A percentile compares a stretch with the other conserved stretches of the same genome.
These are phyloP conservation scores for Amblyteles armatorius DNA, from an alignment of 2,888 invertebrate species.

Conservation along the genomic window DNA sequence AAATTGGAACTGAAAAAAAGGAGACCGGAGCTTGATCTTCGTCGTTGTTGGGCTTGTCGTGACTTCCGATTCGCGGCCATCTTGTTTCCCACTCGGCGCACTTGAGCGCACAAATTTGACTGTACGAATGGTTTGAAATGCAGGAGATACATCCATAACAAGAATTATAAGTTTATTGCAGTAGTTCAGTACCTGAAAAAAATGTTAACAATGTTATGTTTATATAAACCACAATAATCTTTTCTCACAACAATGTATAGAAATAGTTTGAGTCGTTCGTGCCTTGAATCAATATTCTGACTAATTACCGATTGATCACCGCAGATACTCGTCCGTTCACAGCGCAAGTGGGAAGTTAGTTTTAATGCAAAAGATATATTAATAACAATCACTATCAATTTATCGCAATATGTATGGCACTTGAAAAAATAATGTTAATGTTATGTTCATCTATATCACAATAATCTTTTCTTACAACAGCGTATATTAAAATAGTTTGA, in stretches of 20 bases:
- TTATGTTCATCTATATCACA: background rate
- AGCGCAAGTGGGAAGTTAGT: too few species aligned
- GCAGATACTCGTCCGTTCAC: too few species aligned
- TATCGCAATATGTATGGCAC: too few species aligned
- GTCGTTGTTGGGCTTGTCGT: slow-evolving; percentile 12
- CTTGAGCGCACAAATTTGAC: background rate
- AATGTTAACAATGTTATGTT: too few species aligned
- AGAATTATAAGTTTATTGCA: too few species aligned
- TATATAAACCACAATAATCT: too few species aligned
- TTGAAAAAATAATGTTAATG: background rate
- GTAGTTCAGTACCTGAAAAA: too few species aligned
- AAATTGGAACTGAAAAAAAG: slow-evolving; percentile 33
- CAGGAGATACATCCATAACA: too few species aligned
- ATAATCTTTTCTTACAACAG: background rate
- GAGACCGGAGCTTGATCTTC: slow-evolving; percentile 47
- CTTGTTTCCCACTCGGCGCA: background rate
- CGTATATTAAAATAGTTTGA: too few species aligned
- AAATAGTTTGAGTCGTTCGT: background rate
- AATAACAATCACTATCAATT: background rate
- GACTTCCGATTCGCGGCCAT: slow-evolving; percentile 44
- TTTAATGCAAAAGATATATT: background rate
- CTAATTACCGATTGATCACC: too few species aligned
- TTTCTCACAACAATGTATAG: too few species aligned
- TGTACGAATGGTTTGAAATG: background rate
- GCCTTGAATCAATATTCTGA: too few species aligned